Base-by-base conservation (phyloP, 2,888 invertebrate species). In the Tachina lurida region DNA sequence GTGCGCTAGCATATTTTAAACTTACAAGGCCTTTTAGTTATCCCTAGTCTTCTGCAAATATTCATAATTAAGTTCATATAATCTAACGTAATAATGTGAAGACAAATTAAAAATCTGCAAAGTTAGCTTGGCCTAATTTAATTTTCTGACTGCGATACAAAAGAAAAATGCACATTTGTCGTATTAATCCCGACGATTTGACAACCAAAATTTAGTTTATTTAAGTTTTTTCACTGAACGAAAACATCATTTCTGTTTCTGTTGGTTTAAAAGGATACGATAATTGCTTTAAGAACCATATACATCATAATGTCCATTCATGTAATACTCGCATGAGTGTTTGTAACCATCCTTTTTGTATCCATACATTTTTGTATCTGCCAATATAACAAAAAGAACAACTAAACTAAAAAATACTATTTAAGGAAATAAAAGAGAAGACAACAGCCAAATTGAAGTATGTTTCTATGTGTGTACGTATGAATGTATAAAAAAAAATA, bases 211-310 rank as follows among this genome's bases (percentile, higher is more conserved):
- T 62, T 78, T 73, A 65, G 56, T 49, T 22, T 41, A 22, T 41
- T 13, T 31, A 31, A 31, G n/a, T 62, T 41, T n/a, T 31, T 45
- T 10, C 17, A 45, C 45, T 19, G 47, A 56, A 52, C 68, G 12
- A 19, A 60, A 45, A 76, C 49, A 70, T 45, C 12, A 49, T 45
- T 58, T 10, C 31, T 52, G 31, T 54, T 62, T 49, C 10, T 31
- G 4, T 58, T 74, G 13, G 54, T 62, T 9, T 56, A 81, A 68
- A 71, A 76, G 73, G 74, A 78, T 85, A 74, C 43, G 73, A 74
- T 85, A 80, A 84, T 84, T 80, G 84, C 65, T 80, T 73, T 54
- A 73, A 80, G 84, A 84, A 84, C 67, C 75, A 60, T 67, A 60
- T 45, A 65, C 56, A 71, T 76, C 63, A 71, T 71, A 80, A 71